Conservation (phyloP, 2,888 invertebrate species). For the Drosophila kokeensis region DNA sequence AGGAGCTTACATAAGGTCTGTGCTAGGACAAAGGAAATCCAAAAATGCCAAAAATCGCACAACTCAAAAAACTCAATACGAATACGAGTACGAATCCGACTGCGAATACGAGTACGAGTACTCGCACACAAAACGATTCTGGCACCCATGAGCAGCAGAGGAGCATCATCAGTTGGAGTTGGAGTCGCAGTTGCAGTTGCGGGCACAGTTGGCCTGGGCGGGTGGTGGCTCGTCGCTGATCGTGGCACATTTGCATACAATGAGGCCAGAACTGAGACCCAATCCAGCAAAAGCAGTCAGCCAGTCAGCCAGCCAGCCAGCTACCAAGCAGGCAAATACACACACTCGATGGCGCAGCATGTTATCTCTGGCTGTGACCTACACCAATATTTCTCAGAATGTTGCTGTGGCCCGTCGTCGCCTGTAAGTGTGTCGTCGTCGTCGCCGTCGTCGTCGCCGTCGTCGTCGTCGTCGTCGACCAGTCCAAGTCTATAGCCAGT, state of each 20-base stretch:
- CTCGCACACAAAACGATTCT: slow-evolving; percentile 78
- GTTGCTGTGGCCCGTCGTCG: slow-evolving; percentile 78
- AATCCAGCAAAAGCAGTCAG: slow-evolving; percentile 27
- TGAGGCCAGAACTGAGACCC: slow-evolving; percentile 80
- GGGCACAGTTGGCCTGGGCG: slow-evolving; percentile 63
- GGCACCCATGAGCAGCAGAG: slow-evolving; percentile 68
- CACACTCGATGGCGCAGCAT: slow-evolving; percentile 81
- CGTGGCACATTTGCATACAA: slow-evolving; percentile 85
- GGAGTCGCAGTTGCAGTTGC: slow-evolving; percentile 35
- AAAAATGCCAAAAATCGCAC: slow-evolving; percentile 83
- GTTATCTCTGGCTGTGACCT: slow-evolving; percentile 86
- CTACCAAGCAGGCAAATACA: slow-evolving; percentile 12
- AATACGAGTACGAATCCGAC: slow-evolving; percentile 28
- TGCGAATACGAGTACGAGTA: slow-evolving; percentile 25
- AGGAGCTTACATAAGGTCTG: slow-evolving; percentile 70
- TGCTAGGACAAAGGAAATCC: slow-evolving; percentile 78
- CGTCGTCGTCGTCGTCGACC: slow-evolving; percentile 47
- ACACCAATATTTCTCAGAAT: slow-evolving; percentile 86
- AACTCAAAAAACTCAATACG: slow-evolving; percentile 70
- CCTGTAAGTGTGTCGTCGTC: slow-evolving; percentile 77
- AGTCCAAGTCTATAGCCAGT: slow-evolving; percentile 66
- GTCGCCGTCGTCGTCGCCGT: slow-evolving; percentile 54
- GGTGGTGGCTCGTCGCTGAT: slow-evolving; percentile 73
- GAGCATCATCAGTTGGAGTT: slow-evolving; percentile 34
- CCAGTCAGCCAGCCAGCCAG: background rate